Evolutionary conservation across 2,113 vertebrate genomes (phyloP).

Genomic region (Porphyrio hochstetteri): DNA sequence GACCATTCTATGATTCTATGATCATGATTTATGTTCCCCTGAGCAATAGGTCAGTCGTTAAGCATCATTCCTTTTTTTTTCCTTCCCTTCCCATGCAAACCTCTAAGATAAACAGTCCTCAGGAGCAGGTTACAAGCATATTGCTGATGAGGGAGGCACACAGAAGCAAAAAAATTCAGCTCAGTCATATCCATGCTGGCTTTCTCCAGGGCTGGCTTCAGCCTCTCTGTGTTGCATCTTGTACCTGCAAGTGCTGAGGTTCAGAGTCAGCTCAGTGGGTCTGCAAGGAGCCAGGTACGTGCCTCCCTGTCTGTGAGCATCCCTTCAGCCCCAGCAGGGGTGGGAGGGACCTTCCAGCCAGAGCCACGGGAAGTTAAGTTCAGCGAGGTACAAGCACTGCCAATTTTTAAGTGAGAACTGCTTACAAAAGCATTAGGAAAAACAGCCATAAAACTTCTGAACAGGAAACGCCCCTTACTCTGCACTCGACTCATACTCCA

Average conservation of each 20-base stretch:
- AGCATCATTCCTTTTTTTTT: background rate
- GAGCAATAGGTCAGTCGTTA: background rate
- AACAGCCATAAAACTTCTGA: background rate
- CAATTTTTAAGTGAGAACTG: background rate
- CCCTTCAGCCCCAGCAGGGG: background rate
- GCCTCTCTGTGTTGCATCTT: accelerated
- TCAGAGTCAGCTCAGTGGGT: background rate
- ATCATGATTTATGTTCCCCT: background rate
- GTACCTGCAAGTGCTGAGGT: background rate
- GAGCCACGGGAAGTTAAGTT: background rate
- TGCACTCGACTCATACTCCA: background rate
- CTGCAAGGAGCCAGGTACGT: background rate
- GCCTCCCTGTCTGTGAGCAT: accelerated
- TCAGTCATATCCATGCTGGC: background rate
- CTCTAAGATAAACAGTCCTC: background rate
- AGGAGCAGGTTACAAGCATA: background rate
- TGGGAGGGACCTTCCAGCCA: background rate
- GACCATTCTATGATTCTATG: too few species aligned
- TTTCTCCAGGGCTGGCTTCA: background rate
- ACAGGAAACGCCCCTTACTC: background rate
- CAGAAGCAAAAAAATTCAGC: background rate
- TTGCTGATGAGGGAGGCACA: background rate
- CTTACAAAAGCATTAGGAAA: background rate
- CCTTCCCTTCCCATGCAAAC: background rate
- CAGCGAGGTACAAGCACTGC: background rate